Conservation (phyloP, 2,797 vertebrate genomes). For the Cuniculus paca region DNA sequence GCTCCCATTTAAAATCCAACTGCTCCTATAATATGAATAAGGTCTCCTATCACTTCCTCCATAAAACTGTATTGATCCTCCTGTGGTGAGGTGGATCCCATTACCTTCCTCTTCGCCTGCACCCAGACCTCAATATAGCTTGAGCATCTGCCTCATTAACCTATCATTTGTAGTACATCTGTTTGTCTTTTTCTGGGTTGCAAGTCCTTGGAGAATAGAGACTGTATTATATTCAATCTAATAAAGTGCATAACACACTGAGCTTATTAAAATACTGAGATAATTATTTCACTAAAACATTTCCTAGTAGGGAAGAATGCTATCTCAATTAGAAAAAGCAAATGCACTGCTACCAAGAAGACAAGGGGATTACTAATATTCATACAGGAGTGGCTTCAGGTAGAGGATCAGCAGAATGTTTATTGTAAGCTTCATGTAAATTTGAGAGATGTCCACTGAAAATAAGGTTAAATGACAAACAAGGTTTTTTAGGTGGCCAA, state of each 20-base stretch:
- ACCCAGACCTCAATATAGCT: not conserved
- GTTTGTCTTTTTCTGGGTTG: not conserved
- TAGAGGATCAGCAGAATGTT: not conserved
- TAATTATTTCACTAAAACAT: constrained; percentile 10
- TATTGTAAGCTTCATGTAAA: not conserved
- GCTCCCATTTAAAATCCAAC: not conserved
- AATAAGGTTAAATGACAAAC: not conserved
- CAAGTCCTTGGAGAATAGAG: not conserved
- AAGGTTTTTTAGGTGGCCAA: not conserved
- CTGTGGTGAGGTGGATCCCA: not conserved
- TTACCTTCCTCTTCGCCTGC: not conserved
- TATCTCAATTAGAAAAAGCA: constrained; percentile 29
- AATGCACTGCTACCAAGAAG: not conserved
- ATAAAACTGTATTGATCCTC: not conserved
- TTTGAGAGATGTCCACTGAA: not conserved
- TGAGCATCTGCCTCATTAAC: not conserved
- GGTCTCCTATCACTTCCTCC: not conserved
- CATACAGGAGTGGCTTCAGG: not conserved
- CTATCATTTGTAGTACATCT: not conserved
- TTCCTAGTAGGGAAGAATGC: not conserved
- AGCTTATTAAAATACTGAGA: constrained; percentile 45
- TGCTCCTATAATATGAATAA: not conserved
- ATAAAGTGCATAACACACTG: not conserved
- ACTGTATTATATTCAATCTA: not conserved
- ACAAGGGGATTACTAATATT: not conserved